A percentile compares a stretch with the other conserved stretches of the same genome.
Evolutionary conservation across 2,113 vertebrate genomes (phyloP).

Genomic region (Tetrao urogallus): DNA sequence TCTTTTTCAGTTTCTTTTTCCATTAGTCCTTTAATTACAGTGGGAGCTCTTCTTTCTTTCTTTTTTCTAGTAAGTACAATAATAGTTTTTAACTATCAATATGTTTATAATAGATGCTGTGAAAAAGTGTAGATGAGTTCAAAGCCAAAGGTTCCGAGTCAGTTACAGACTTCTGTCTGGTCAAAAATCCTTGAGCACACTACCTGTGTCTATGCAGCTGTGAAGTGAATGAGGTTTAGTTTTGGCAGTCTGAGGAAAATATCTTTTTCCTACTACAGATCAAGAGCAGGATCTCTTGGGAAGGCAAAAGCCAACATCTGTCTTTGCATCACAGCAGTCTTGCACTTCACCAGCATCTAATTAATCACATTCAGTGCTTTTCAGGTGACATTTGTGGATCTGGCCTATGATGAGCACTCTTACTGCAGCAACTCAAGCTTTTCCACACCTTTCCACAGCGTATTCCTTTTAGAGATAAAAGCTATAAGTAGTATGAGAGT

Average conservation of each 20-base stretch:
- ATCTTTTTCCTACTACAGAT: background rate
- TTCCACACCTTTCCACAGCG: background rate
- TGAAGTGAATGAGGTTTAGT: background rate
- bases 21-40: background rate
- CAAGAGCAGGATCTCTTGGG: background rate
- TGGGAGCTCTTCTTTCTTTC: background rate
- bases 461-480: background rate
- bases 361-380: background rate
- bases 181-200: background rate
- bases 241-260: background rate
- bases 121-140: background rate
- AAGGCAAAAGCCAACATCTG: background rate
- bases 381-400: background rate
- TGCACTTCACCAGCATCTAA: background rate
- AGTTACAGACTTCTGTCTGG: background rate
- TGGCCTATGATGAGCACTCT: background rate
- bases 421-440: background rate
- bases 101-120: rapidly evolving
- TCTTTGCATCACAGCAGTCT: background rate
- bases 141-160: background rate
- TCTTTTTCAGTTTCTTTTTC: background rate
- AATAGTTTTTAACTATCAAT: background rate
- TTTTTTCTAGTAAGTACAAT: background rate
- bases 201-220: background rate
- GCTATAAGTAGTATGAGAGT: background rate